Evolutionary conservation across 2,888 invertebrate genomes (phyloP).

Genomic region (Dryobota labecula): DNA sequence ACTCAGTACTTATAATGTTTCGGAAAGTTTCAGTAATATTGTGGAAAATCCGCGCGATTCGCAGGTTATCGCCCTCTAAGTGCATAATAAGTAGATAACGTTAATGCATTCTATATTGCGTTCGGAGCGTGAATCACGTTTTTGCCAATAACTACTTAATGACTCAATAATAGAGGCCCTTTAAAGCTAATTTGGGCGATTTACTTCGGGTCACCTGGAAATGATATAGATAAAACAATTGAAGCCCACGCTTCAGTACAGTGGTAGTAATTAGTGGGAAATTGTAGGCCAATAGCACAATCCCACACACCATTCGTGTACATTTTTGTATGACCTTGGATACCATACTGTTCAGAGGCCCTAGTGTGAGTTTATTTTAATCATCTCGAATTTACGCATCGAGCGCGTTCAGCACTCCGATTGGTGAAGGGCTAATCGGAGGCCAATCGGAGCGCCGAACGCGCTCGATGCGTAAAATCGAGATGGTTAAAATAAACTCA

Average conservation of each 20-base stretch:
- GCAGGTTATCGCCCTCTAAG: slow-evolving; percentile 27
- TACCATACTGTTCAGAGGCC: too few relatives aligned
- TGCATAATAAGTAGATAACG: slow-evolving; percentile 34
- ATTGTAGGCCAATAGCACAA: slow-evolving; percentile 57
- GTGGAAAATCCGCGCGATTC: slow-evolving; percentile 27
- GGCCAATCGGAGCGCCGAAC: too few relatives aligned
- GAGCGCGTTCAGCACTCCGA: too few relatives aligned
- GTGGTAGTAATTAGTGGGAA: slow-evolving; percentile 58
- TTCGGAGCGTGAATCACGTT: slow-evolving; percentile 49
- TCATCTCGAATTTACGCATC: too few relatives aligned
- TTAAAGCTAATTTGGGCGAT: slow-evolving; percentile 72
- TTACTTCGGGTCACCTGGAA: slow-evolving; percentile 74
- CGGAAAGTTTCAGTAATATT: slow-evolving; percentile 8
- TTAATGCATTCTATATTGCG: slow-evolving; percentile 41
- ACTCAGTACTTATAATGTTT: neutral
- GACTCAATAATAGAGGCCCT: slow-evolving; percentile 70
- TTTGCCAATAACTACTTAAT: slow-evolving; percentile 55
- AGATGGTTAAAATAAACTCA: too few relatives aligned
- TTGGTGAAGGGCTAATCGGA: too few relatives aligned
- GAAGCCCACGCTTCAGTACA: slow-evolving; percentile 34
- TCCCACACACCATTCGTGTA: slow-evolving; percentile 26
- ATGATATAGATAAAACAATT: slow-evolving; percentile 66
- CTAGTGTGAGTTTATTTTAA: too few relatives aligned
- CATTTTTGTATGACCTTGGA: slow-evolving; percentile 29
- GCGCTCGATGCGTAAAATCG: too few relatives aligned